Evolutionary conservation across 2,888 invertebrate species (phyloP), one percentile per base, ranked within the genome.

Genomic region (Cristatella mucedo): DNA sequence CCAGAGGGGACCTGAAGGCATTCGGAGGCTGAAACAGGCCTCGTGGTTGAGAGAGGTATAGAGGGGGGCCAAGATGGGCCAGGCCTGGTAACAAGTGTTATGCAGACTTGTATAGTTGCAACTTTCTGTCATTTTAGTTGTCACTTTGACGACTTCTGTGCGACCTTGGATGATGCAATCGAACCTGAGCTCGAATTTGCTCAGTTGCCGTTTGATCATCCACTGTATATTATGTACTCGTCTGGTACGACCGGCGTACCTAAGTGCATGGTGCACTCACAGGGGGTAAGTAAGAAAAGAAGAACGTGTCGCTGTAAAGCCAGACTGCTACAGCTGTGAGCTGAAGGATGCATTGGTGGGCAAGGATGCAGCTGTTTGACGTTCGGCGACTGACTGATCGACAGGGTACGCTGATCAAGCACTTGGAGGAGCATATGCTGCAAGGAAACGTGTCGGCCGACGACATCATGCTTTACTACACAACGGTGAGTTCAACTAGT

Each of bases 171-270:
- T 31, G 53, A 50, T 3, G 19, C 44, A 2, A 21, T 21, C 2
- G 42, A 44, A 3, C 54, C 55, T 7, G 49, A 50, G 15, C 48
- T 64, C 21, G 44, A 38, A 24, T 71, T 68, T 56, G 67, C 64
- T 39, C 69, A 71, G 54, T 65, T 73, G 2, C 66, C 73, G 1
- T 73, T 73, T 53, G 62, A 66, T 49, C 71, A 73, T 52, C 73
- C 73, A 1, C 55, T 73, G 21, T 72, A 67, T 49, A 70, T 74
- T 40, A 68, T 72, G 66, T 74, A 71, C 50, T 70, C 71, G 0
- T 71, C 71, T 1, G 74, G 74, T n/a, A 74, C 74, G 3, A 74
- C 74, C 1, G 74, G 73, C 2, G 59, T 61, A 13, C 74, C 74
- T 21, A 74, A 74, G 55, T 72, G 72, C 49, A 70, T 74, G 61